Conservation (phyloP, 2,888 invertebrate genomes). For the Temnothorax rugatulus region DNA sequence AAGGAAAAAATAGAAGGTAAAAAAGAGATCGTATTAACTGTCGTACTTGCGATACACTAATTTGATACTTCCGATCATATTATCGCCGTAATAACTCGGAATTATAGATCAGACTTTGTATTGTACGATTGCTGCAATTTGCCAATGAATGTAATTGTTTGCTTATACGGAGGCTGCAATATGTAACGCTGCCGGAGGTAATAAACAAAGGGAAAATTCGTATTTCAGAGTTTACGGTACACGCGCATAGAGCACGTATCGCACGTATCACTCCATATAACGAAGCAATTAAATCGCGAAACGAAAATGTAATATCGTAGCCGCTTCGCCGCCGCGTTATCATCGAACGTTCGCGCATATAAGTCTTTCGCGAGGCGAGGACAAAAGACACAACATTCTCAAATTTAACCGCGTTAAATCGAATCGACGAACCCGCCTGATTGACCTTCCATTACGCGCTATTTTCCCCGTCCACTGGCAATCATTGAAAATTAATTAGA, state of each 20-base stretch:
- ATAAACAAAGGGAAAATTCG: slow-evolving; percentile 25
- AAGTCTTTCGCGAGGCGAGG: not conserved
- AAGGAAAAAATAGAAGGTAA: not conserved
- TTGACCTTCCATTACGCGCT: not conserved
- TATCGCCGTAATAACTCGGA: slow-evolving; percentile 24
- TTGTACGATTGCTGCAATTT: slow-evolving; percentile 15
- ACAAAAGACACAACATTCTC: not conserved
- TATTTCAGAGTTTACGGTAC: slow-evolving; percentile 6
- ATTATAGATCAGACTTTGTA: slow-evolving; percentile 11
- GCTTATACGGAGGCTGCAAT: slow-evolving; percentile 7
- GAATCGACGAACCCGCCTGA: slow-evolving; percentile 23
- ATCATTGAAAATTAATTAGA: slow-evolving; percentile 45
- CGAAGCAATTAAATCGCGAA: slow-evolving; percentile 29
- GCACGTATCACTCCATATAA: slow-evolving; percentile 17
- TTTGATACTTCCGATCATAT: slow-evolving; percentile 44
- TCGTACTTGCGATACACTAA: slow-evolving; percentile 16
- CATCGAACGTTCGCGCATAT: slow-evolving; percentile 7
- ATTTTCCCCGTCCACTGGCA: not conserved
- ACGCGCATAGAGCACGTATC: not conserved
- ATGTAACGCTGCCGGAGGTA: slow-evolving; percentile 27
- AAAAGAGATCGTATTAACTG: not conserved
- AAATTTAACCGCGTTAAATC: slow-evolving; percentile 16
- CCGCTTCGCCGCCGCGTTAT: not conserved
- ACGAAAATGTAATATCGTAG: slow-evolving; percentile 36
- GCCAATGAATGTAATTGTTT: slow-evolving; percentile 39